Base-by-base conservation (phyloP, 2,113 vertebrate species). In the Archilochus colubris region DNA sequence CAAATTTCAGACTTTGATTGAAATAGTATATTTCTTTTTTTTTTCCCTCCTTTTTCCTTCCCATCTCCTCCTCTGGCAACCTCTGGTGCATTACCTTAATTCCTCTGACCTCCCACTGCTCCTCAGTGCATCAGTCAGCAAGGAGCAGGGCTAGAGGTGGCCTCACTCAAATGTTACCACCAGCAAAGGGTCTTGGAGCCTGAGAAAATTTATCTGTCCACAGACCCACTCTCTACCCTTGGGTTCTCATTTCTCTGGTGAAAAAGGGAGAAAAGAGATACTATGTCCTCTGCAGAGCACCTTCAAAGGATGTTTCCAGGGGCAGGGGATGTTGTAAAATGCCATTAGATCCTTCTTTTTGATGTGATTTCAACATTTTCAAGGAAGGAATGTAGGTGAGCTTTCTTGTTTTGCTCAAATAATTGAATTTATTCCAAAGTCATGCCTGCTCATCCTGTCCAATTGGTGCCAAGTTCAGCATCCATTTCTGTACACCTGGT, bases 1-100 rank as follows among this genome's bases (percentile, higher is more conserved):
- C 97, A 97, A 97, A 98, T 98, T 98, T 98, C 96, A 97, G 96
- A 98, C 97, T 98, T 97, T 98, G 97, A 98, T 98, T 97, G 97
- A 98, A 98, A 98, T 96, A 87, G 96, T 97, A 95, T 97, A 97
- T 98, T 98, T 97, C 97, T 57, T 36, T 4, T 7, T 7, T 18
- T 3, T 76, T 88, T 90, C 85, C 85, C 97, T 40, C 9, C 22
- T 48, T 22, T 48, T 48, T 0, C 3, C 78, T 88, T 91, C 86
- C 85, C 97, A 97, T 97, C 96, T 97, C 96, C 96, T 96, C 94
- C 97, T 88, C 94, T 97, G 97, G 97, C 96, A 97, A 57, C 91
- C 92, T 48, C 94, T 94, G 91, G 72, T 93, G 75, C 92, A 68
- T 97, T 95, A 97, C 95, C 94, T 97, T 94, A 89, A 95, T 91